phyloP scores from a whole-genome alignment of 2,888 invertebrate genomes.

The Lagria hirta region DNA sequence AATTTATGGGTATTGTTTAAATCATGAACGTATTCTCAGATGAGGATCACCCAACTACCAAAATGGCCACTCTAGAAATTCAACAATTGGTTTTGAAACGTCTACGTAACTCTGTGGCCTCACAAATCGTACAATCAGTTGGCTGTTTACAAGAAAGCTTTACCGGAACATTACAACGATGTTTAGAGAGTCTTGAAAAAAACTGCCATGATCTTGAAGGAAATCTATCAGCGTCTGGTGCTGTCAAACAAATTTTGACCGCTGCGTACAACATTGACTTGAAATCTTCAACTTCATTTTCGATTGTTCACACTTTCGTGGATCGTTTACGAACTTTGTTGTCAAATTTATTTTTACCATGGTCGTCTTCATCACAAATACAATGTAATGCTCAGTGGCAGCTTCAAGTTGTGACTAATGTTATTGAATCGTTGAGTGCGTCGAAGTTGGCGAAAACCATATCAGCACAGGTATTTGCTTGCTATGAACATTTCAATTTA shows the following conservation, averaged over 20 bases:
- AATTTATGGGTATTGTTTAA: too few relatives aligned
- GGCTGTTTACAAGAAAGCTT: conserved; percentile 81
- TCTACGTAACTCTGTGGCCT: conserved; percentile 76
- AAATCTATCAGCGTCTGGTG: conserved; percentile 66
- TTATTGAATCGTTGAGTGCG: conserved; percentile 71
- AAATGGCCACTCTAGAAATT: conserved; percentile 68
- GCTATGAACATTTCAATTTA: too few relatives aligned
- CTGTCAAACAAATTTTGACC: conserved; percentile 71
- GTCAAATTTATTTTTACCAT: conserved; percentile 61
- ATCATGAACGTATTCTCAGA: conserved; percentile 25
- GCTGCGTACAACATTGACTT: conserved; percentile 78
- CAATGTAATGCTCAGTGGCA: conserved; percentile 65
- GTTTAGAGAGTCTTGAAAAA: conserved; percentile 66
- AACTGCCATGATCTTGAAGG: conserved; percentile 57
- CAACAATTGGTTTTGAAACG: conserved; percentile 74
- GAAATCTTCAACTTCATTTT: conserved; percentile 64
- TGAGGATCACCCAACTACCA: conserved; percentile 40
- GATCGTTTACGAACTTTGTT: conserved; percentile 68
- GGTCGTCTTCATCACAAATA: conserved; percentile 55
- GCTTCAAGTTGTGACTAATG: conserved; percentile 66
- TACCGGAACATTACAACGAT: conserved; percentile 80
- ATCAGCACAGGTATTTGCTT: conserved; percentile 63
- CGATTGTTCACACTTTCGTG: conserved; percentile 64
- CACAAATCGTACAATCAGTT: conserved; percentile 76
- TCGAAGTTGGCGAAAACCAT: conserved; percentile 71